phyloP scores from a whole-genome alignment of 2,797 vertebrate genomes.

The Astyanax mexicanus region DNA sequence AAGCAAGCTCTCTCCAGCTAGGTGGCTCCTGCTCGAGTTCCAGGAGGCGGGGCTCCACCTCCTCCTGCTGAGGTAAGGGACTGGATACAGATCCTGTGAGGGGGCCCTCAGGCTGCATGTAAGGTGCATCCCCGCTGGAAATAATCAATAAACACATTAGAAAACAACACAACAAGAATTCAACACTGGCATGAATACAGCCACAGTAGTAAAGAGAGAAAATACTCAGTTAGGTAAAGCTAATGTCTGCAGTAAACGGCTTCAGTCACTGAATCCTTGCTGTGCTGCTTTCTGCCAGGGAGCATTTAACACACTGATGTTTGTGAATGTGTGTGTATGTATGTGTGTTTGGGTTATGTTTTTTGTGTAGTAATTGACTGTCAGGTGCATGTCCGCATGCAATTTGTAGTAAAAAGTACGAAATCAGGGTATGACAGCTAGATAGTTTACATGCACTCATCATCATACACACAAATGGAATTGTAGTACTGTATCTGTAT shows the following conservation, averaged over 20 bases:
- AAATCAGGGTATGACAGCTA: too few relatives aligned
- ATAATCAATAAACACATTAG: conserved; percentile 19
- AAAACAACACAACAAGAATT: not conserved
- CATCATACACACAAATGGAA: too few relatives aligned
- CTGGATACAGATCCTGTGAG: conserved; percentile 62
- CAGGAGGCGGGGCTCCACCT: conserved; percentile 82
- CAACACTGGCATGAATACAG: not conserved
- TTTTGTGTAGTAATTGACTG: not conserved
- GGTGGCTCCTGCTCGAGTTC: conserved; percentile 88
- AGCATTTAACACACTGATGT: not conserved
- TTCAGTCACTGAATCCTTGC: conserved; percentile 22
- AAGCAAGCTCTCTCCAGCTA: conserved; percentile 86
- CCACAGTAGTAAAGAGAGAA: not conserved
- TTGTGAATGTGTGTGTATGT: too few relatives aligned
- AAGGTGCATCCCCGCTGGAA: conserved; percentile 65
- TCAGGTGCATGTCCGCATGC: conserved; percentile 58
- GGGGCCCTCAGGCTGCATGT: conserved; percentile 62
- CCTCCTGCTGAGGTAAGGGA: conserved; percentile 79
- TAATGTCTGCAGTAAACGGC: not conserved
- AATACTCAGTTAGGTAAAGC: not conserved
- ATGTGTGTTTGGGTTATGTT: too few relatives aligned
- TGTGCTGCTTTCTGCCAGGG: conserved; percentile 40
- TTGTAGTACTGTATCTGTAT: too few relatives aligned
- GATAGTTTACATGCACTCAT: too few relatives aligned
- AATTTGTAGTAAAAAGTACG: too few relatives aligned